Evolutionary conservation across 2,888 invertebrate genomes (phyloP), one percentile per base, ranked within the genome.

Genomic region (Dastarcus helophoroides): DNA sequence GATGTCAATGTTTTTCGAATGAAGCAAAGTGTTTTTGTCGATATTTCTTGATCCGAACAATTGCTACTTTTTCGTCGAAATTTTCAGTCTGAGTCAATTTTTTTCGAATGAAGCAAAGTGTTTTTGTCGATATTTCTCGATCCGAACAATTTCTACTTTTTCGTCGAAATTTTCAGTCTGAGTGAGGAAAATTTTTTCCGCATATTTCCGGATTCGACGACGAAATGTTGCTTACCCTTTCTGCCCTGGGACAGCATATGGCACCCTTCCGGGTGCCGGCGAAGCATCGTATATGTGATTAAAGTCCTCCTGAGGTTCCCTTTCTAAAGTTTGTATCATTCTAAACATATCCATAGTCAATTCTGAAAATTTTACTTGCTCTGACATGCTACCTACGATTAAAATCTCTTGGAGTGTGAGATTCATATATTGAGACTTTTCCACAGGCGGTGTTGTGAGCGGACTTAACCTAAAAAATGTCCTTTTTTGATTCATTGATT

Each of bases 301-400:
- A 28, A 75, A 68, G 42, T 83, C 83, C 47, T 86, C 86, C 45
- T 83, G 79, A 7, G 90, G 88, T 56, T 95, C 93, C 40, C 90
- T 68, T 59, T 95, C 95, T 37, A 95, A 64, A 1, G 90, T 90
- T 64, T 95, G 95, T 36, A 94, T 70, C 79, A 95, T 93, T 48
- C 94, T 72, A 63, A 88, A 95, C 95, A 95, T 95, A 65, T 95
- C 95, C 72, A 95, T 79, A 8, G 94, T 94, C 44, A 95, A 66
- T 62, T 95, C 94, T 44, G 90, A 91, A 65, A 93, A 94, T 63
- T 93, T 93, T 16, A 91, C 86, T 70, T 95, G 94, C 53, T 91
- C 88, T 42, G 82, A 76, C 50, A 84, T 82, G 59, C 91, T 91
- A 35, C 95, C 94, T 35, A 95, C 80, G 42, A 95, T 89, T 34